Base-by-base conservation (phyloP, 2,113 vertebrate genomes). In the Perognathus longimembris region DNA sequence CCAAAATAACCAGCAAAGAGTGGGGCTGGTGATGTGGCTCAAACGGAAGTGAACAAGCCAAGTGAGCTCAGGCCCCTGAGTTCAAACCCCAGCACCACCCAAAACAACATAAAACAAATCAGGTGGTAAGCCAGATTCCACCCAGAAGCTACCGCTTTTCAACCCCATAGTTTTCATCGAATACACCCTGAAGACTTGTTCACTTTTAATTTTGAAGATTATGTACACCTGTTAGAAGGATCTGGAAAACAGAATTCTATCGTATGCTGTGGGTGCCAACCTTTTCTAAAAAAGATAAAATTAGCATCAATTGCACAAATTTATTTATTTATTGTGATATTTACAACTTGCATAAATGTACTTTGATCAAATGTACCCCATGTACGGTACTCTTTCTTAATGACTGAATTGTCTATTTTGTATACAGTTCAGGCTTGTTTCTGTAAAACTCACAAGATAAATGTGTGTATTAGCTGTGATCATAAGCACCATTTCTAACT, bases 371-470 rank as follows among this genome's bases (percentile, higher is more conserved):
- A 54, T 54, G 50, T 54, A 54, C 15, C 50, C 50, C 50, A 17
- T 54, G 45, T 54, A 54, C 17, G 50, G 17, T 54, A 54, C 50
- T 54, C 50, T 54, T 54, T 54, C 50, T 54, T 54, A 54, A 54
- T 54, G 12, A 54, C 7, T 71, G 54, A 66, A 82, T 0, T 21
- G 79, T 32, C 73, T 73, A 57, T 57, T 91, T 66, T 34, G 15
- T 57, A 36, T 40, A 32, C 32, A 57, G n/a, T 5, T 70, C 54
- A 85, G 42, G 34, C 40, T 89, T 85, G 5, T 57, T 76, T 85
- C 66, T 78, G 12, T 80, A 89, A 92, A 84, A 54, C 34, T 85
- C 40, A 91, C 67, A 85, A 77, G 42, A 90, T 34, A 85, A 66
- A 34, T 57, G 7, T 7, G 7, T 7, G 14, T 85, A 5, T 34